Conservation (phyloP, 2,113 vertebrate genomes). For the Eulemur rufifrons region DNA sequence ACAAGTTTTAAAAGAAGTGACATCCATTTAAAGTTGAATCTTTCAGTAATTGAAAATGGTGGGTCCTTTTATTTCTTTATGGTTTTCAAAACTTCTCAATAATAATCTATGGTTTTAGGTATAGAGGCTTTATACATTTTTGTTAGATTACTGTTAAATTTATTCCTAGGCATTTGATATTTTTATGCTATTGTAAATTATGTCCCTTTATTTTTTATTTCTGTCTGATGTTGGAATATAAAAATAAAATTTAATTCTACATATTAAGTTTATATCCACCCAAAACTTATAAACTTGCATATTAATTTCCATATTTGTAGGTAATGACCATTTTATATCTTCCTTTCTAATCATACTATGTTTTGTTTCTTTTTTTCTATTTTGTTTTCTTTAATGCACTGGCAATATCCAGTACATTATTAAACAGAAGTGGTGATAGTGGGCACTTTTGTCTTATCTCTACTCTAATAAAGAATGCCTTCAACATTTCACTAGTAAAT, state of each 20-base stretch:
- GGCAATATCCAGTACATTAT: not conserved
- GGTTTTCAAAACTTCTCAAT: not conserved
- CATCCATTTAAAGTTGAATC: not conserved
- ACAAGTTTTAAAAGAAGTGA: not conserved
- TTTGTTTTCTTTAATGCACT: not conserved
- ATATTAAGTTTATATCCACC: not conserved
- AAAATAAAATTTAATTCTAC: not conserved
- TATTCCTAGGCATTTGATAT: not conserved
- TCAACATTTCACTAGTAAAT: not conserved
- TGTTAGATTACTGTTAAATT: not conserved
- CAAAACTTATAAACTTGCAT: not conserved
- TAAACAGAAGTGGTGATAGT: not conserved
- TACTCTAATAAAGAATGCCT: not conserved
- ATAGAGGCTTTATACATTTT: not conserved
- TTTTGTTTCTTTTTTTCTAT: not conserved
- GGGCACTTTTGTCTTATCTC: not conserved
- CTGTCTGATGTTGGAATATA: not conserved
- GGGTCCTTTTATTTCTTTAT: not conserved
- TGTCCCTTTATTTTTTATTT: not conserved
- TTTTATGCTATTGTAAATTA: not conserved
- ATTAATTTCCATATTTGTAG: not conserved
- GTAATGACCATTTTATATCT: not conserved
- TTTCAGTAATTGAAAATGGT: not conserved
- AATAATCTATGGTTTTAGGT: not conserved
- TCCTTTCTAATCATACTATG: not conserved